Conservation (phyloP, 2,888 invertebrate species). For the Eilema caniola region DNA sequence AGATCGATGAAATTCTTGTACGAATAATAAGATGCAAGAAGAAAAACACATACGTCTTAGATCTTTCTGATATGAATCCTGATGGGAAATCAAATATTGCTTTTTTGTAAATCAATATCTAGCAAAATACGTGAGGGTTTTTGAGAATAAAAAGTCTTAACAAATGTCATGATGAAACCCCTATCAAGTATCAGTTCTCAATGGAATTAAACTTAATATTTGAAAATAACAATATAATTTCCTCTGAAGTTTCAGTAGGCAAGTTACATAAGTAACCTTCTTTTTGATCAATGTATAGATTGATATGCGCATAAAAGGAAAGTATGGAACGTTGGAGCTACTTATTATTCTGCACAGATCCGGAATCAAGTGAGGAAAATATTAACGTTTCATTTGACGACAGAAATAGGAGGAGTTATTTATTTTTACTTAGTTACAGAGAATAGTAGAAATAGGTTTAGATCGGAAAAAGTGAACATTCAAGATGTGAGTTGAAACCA, state of each 20-base stretch:
- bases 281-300: slow-evolving; percentile 19
- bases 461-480: no score
- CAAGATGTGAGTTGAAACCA: no score
- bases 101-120: no score
- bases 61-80: no score
- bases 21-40: no score
- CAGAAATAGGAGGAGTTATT: neutral
- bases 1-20: no score
- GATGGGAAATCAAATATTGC: no score
- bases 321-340: slow-evolving; percentile 14
- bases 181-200: neutral
- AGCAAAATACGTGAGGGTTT: no score
- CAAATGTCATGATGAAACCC: neutral
- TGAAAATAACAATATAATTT: slow-evolving; percentile 11
- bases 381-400: slow-evolving; percentile 18
- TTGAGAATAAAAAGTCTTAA: no score
- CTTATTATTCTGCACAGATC: slow-evolving; percentile 15
- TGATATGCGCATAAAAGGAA: slow-evolving; percentile 18
- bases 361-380: slow-evolving; percentile 18
- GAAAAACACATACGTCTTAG: no score
- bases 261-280: slow-evolving; percentile 1
- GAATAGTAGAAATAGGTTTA: neutral
- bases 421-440: neutral
- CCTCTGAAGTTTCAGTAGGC: slow-evolving; percentile 4
- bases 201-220: slow-evolving; percentile 1